These are phyloP conservation scores for Eupithecia inturbata DNA, from an alignment of 2,888 invertebrate genomes.

Conservation along the genomic window DNA sequence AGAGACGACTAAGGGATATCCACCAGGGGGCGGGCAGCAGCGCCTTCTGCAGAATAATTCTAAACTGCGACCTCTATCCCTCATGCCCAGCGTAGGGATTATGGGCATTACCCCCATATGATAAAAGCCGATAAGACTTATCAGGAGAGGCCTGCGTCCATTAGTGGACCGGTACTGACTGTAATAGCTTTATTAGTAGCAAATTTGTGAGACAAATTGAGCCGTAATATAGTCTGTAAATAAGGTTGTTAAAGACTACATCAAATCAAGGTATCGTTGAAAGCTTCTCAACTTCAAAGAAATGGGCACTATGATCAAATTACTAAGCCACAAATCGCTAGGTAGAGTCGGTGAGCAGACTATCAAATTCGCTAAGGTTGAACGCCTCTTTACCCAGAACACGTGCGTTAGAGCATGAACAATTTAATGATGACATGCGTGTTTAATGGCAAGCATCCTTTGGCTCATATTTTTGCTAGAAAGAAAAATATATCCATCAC, in stretches of 20 bases:
- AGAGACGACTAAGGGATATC: too few relatives aligned
- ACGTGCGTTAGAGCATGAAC: conserved; percentile 62
- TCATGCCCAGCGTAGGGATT: too few relatives aligned
- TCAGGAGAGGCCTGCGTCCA: too few relatives aligned
- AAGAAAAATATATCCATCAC: conserved; percentile 5
- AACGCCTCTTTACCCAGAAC: conserved; percentile 63
- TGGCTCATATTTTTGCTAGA: conserved; percentile 20
- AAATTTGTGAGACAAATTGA: not conserved
- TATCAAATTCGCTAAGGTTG: conserved; percentile 68
- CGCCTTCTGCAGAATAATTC: too few relatives aligned
- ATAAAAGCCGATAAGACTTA: too few relatives aligned
- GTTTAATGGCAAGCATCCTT: conserved; percentile 41
- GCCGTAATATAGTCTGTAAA: conserved; percentile 15
- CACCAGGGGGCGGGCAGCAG: too few relatives aligned
- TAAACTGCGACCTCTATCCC: too few relatives aligned
- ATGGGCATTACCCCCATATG: too few relatives aligned
- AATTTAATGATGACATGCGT: conserved; percentile 65
- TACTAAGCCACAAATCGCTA: conserved; percentile 59
- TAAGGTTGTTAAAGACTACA: conserved; percentile 46
- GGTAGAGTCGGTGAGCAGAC: conserved; percentile 57
- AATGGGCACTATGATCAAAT: conserved; percentile 56
- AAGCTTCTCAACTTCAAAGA: conserved; percentile 42
- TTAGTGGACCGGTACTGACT: too few relatives aligned
- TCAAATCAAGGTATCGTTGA: conserved; percentile 48
- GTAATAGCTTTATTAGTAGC: conserved; percentile 24